These are phyloP conservation scores for Neolamprologus toae DNA, from an alignment of 2,113 vertebrate species.

Conservation along the genomic window DNA sequence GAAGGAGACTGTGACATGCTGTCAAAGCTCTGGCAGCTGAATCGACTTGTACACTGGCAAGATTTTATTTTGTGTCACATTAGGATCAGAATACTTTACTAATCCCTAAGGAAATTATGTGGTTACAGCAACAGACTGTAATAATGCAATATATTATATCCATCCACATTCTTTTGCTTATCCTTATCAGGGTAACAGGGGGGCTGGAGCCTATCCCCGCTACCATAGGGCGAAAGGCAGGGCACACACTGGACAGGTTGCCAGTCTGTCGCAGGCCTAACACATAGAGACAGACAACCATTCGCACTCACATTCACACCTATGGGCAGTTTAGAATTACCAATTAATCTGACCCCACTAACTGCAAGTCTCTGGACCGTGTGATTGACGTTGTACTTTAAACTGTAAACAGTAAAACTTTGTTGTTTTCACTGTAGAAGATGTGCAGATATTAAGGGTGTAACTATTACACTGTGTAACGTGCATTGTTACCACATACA, in stretches of 20 bases:
- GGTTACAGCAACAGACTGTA: background rate
- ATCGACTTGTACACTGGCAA: background rate
- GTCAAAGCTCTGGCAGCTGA: background rate
- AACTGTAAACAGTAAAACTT: background rate
- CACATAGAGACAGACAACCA: background rate
- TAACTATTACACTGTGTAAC: background rate
- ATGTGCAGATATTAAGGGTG: background rate
- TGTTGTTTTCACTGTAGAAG: background rate
- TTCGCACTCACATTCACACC: background rate
- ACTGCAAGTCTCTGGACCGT: background rate
- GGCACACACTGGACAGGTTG: background rate
- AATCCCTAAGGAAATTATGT: background rate
- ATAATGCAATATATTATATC: background rate
- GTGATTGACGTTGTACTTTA: background rate
- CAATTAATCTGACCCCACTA: background rate
- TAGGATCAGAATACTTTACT: background rate
- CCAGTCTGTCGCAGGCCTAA: background rate
- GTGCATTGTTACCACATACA: background rate
- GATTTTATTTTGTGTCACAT: background rate
- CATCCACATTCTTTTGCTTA: background rate
- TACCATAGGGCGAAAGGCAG: background rate
- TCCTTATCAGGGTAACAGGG: background rate
- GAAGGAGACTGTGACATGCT: background rate
- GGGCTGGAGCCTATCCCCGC: background rate
- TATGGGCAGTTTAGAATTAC: background rate